Evolutionary conservation across 2,888 invertebrate species (phyloP).

Genomic region (Drosophila siamana): DNA sequence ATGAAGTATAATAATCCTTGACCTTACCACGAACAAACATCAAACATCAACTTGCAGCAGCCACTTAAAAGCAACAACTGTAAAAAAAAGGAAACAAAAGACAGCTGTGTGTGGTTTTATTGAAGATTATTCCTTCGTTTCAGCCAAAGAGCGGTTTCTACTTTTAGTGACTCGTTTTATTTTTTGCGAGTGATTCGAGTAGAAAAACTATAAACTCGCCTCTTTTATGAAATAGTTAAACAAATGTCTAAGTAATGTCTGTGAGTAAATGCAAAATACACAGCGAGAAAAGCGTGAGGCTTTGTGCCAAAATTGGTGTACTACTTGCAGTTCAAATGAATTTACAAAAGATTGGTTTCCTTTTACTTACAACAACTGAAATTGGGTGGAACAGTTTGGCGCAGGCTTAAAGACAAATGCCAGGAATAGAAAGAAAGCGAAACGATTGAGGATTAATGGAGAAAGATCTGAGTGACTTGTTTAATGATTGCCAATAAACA

Average conservation of each 20-base stretch:
- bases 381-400: too few species aligned
- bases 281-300: not conserved
- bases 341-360: too few species aligned
- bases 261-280: not conserved
- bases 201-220: conserved; percentile 1
- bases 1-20: conserved; percentile 82
- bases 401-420: too few species aligned
- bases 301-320: not conserved
- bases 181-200: conserved; percentile 8
- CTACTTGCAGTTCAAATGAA: too few species aligned
- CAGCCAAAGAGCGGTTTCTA: not conserved
- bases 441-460: too few species aligned
- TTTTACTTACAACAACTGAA: too few species aligned
- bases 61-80: conserved; percentile 31
- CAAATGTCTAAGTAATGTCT: not conserved
- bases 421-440: too few species aligned
- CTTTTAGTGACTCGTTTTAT: not conserved
- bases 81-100: conserved; percentile 19
- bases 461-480: not conserved
- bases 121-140: conserved; percentile 15
- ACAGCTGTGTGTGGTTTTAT: conserved; percentile 24
- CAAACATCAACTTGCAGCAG: conserved; percentile 61
- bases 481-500: not conserved
- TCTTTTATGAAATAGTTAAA: not conserved
- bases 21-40: conserved; percentile 74